Conservation (phyloP, 2,113 vertebrate genomes). For the Carlito syrichta region DNA sequence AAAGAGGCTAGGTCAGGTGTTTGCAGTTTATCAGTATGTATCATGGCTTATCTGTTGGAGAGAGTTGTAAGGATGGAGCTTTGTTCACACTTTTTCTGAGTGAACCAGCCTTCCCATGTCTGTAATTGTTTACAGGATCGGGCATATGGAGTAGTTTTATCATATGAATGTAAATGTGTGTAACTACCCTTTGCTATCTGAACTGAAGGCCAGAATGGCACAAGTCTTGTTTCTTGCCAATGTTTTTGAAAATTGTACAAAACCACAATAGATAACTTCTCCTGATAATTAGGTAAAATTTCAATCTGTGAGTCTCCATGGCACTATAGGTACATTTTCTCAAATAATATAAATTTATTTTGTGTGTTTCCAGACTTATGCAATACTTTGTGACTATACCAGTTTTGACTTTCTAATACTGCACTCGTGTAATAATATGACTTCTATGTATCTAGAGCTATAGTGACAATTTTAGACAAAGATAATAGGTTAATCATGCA, state of each 20-base stretch:
- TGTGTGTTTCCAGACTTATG: background rate
- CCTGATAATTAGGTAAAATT: conserved; percentile 14
- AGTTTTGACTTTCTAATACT: conserved; percentile 27
- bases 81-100: conserved; percentile 3
- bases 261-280: background rate
- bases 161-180: background rate
- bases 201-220: background rate
- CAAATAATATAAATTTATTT: conserved; percentile 7
- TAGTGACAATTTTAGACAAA: conserved; percentile 22
- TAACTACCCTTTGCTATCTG: conserved; percentile 10
- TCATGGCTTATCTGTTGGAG: background rate
- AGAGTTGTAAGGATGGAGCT: conserved; percentile 27
- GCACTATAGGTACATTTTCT: background rate
- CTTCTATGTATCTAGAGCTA: background rate
- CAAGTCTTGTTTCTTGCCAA: conserved; percentile 31
- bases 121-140: conserved; percentile 3
- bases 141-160: background rate
- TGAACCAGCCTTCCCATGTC: background rate
- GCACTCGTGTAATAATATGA: background rate
- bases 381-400: conserved; percentile 27
- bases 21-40: background rate
- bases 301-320: background rate
- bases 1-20: background rate
- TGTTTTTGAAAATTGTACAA: conserved; percentile 54
- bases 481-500: background rate